Conservation (phyloP, 2,888 invertebrate genomes). For the Pheosia tremula region DNA sequence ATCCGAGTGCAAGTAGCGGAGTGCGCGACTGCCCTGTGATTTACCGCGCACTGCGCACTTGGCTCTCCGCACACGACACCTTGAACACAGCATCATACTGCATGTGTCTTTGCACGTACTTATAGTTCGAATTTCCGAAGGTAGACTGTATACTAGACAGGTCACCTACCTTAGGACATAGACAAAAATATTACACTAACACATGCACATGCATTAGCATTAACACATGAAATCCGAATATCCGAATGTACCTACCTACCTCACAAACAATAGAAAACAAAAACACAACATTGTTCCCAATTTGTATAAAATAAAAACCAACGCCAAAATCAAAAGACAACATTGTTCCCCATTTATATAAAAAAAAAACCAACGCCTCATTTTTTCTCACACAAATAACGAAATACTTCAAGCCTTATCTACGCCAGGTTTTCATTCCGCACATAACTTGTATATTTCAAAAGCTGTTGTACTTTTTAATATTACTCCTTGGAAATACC, state of each 20-base stretch:
- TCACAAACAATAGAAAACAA: background rate
- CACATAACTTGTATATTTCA: conserved; percentile 37
- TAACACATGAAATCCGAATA: too few species aligned
- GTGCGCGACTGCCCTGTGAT: background rate
- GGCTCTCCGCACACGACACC: background rate
- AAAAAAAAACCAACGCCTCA: too few species aligned
- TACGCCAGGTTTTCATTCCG: conserved; percentile 20
- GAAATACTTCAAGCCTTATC: conserved; percentile 6
- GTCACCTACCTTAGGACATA: too few species aligned
- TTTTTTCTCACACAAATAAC: conserved; percentile 4
- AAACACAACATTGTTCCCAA: background rate
- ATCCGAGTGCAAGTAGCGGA: background rate
- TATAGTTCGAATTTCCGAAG: too few species aligned
- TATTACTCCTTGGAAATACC: conserved; percentile 45
- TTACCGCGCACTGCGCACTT: background rate
- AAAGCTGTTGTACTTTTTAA: conserved; percentile 50
- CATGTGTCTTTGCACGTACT: conserved; percentile 29
- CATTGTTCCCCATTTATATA: background rate
- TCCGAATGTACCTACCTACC: too few species aligned
- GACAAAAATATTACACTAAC: too few species aligned
- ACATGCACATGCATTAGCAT: too few species aligned
- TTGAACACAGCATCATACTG: conserved; percentile 9
- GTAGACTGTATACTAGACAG: too few species aligned
- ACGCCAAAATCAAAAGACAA: background rate
- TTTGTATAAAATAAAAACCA: too few species aligned